Percentiles rank a stretch among this genome's conserved stretches.
Conservation (phyloP, 2,888 invertebrate genomes). For the Dryadula phaetusa region DNA sequence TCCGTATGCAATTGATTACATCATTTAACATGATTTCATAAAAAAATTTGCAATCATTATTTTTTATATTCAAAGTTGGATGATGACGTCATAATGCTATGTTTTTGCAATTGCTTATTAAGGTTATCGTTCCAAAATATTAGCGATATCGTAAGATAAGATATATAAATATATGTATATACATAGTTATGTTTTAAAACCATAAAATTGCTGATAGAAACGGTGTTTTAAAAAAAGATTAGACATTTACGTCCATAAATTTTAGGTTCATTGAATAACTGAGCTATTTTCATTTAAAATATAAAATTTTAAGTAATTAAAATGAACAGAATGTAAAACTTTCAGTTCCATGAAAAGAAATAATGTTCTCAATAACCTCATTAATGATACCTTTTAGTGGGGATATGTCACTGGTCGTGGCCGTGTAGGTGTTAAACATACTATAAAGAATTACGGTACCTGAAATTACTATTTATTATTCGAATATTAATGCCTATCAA, state of each 20-base stretch:
- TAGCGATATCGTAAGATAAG: slow-evolving; percentile 42
- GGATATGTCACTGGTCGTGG: background rate
- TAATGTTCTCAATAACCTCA: background rate
- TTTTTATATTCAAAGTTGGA: background rate
- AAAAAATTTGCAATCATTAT: background rate
- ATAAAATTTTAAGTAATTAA: background rate
- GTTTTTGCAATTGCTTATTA: slow-evolving; percentile 35
- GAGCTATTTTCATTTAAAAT: background rate
- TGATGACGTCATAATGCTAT: slow-evolving; percentile 2
- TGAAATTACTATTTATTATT: slow-evolving; percentile 15
- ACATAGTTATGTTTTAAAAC: slow-evolving; percentile 27
- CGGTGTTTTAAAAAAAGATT: background rate
- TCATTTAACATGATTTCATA: slow-evolving; percentile 4
- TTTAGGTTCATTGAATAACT: background rate
- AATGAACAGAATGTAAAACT: background rate
- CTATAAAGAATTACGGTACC: slow-evolving; percentile 2
- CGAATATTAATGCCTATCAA: slow-evolving; percentile 2
- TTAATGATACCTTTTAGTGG: background rate
- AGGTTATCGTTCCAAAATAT: slow-evolving; percentile 42
- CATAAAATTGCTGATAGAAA: slow-evolving; percentile 31
- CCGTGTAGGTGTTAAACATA: slow-evolving; percentile 5
- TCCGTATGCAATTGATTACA: background rate
- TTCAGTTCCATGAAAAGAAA: too few relatives aligned
- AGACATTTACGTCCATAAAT: background rate
- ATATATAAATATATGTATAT: slow-evolving; percentile 35